phyloP scores from a whole-genome alignment of 1,140 invertebrate species.

The Diabrotica virgifera region DNA sequence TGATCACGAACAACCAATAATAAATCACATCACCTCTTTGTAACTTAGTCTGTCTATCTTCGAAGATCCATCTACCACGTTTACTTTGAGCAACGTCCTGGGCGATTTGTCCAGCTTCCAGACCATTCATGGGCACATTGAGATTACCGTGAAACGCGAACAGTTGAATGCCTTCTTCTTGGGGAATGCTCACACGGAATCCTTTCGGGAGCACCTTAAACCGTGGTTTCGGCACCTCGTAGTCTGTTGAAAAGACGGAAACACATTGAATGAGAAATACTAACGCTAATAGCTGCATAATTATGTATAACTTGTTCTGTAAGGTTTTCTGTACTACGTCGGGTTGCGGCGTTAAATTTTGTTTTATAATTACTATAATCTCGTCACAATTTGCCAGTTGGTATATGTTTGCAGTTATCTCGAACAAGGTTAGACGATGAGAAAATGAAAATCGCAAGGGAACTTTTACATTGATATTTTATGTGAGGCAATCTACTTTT shows the following conservation, averaged over 20 bases:
- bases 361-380: background rate
- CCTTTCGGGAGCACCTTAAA: slow-evolving; percentile 36
- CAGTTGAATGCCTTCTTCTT: slow-evolving; percentile 39
- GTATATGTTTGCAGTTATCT: background rate
- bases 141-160: slow-evolving; percentile 48
- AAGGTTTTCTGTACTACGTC: background rate
- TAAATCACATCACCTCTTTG: slow-evolving; percentile 53
- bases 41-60: slow-evolving; percentile 48
- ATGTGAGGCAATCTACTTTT: no score
- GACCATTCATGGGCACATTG: slow-evolving; percentile 38
- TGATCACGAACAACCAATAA: slow-evolving; percentile 58
- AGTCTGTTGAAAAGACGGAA: background rate
- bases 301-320: background rate
- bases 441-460: no score
- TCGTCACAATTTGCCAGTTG: background rate
- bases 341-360: background rate
- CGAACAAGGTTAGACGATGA: no score
- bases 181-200: slow-evolving; percentile 42
- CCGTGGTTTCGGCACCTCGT: slow-evolving; percentile 33
- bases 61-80: slow-evolving; percentile 52
- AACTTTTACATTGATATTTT: no score
- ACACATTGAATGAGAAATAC: background rate
- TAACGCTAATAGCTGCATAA: background rate
- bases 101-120: slow-evolving; percentile 53
- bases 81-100: slow-evolving; percentile 48